A percentile compares a stretch with the other conserved stretches of the same genome.
These are phyloP conservation scores for Enteromius anoplus DNA, from an alignment of 2,797 vertebrate species.

Conservation along the genomic window DNA sequence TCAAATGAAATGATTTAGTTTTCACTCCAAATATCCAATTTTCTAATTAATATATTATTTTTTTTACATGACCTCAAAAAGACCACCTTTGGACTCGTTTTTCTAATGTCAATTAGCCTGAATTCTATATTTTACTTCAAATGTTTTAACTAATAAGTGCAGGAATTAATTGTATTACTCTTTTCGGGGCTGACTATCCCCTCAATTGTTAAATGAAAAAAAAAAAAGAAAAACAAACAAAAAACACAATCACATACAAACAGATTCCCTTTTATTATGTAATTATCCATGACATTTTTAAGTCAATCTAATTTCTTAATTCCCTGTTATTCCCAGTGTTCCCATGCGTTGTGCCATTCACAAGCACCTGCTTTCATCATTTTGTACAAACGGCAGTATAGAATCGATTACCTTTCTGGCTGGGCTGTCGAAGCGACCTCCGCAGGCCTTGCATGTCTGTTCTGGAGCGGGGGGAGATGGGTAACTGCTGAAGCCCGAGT, in stretches of 20 bases:
- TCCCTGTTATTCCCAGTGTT: neutral
- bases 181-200: neutral
- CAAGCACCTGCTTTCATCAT: neutral
- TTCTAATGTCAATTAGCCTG: neutral
- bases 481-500: constrained; percentile 83
- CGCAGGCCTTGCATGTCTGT: constrained; percentile 85
- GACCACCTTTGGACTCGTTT: no score
- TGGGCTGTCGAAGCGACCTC: constrained; percentile 71
- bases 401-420: constrained; percentile 81
- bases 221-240: no score
- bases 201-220: neutral
- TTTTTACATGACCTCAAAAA: no score
- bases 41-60: no score
- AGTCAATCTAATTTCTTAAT: neutral
- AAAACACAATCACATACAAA: neutral
- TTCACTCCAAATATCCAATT: no score
- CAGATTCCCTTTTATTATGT: neutral
- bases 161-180: neutral
- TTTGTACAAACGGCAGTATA: neutral
- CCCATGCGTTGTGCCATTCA: neutral
- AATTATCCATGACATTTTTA: neutral
- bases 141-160: neutral
- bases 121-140: neutral
- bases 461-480: constrained; percentile 79
- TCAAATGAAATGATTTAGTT: no score